Conservation (phyloP, 2,113 vertebrate species). For the Vanacampus margaritifer region DNA sequence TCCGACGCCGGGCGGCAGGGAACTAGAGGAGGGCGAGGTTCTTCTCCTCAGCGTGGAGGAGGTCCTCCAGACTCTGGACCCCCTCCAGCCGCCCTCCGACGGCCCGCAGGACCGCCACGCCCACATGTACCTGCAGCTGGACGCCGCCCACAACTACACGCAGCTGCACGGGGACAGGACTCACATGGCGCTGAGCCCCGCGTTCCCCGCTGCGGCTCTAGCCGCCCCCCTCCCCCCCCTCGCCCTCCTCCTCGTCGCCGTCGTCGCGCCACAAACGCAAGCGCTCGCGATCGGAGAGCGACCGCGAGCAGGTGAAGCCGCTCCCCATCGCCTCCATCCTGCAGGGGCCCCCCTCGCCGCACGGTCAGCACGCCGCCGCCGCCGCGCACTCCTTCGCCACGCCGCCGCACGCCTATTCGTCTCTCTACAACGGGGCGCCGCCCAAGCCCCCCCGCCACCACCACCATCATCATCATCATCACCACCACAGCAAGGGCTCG, state of each 20-base stretch:
- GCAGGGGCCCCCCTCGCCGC: conserved; percentile 80
- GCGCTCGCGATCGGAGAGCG: conserved; percentile 91
- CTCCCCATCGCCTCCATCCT: conserved; percentile 92
- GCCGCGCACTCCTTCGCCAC: conserved; percentile 75
- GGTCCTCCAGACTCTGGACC: conserved; percentile 80
- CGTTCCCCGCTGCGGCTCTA: conserved; percentile 78
- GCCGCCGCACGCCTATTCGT: conserved; percentile 68
- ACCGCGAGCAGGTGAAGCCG: conserved; percentile 92
- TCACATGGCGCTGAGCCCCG: conserved; percentile 69
- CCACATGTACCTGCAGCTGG: conserved; percentile 66
- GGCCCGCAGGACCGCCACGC: conserved; percentile 41
- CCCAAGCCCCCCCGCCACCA: conserved; percentile 81
- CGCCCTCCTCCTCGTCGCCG: conserved; percentile 75
- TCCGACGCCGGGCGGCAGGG: conserved; percentile 63
- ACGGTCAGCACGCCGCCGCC: conserved; percentile 65
- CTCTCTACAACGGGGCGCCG: conserved; percentile 77
- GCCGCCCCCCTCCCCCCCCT: conserved; percentile 78
- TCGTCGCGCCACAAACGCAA: conserved; percentile 87
- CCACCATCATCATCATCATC: conserved; percentile 15
- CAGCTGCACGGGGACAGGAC: conserved; percentile 64
- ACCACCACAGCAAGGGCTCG: conserved; percentile 84
- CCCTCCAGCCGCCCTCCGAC: conserved; percentile 56
- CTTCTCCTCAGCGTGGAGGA: conserved; percentile 90
- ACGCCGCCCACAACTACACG: conserved; percentile 65
- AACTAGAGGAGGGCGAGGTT: conserved; percentile 77